These are phyloP conservation scores for Drosophila erecta DNA, from an alignment of 1,140 invertebrate species.

Conservation along the genomic window DNA sequence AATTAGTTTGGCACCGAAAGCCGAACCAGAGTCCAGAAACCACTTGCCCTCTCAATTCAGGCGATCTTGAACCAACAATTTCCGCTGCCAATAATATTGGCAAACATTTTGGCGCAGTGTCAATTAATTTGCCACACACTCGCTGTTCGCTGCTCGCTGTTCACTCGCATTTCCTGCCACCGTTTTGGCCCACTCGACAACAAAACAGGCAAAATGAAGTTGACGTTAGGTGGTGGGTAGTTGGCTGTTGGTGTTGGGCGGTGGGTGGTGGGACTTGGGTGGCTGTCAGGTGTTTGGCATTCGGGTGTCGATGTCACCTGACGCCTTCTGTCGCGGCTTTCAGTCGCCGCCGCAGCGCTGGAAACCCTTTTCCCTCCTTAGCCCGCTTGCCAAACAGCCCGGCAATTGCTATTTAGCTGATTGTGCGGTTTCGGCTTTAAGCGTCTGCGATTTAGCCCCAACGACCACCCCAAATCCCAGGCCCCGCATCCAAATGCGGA, in stretches of 20 bases:
- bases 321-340: slow-evolving; percentile 29
- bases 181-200: slow-evolving; percentile 43
- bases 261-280: not conserved
- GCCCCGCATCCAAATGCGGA: slow-evolving; percentile 22
- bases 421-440: slow-evolving; percentile 72
- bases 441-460: slow-evolving; percentile 28
- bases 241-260: too few relatives aligned
- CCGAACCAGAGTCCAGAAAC: slow-evolving; percentile 7
- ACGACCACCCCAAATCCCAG: not conserved
- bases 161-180: slow-evolving; percentile 23
- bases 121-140: slow-evolving; percentile 68
- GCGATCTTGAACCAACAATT: slow-evolving; percentile 58
- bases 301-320: slow-evolving; percentile 66
- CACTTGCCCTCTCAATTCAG: slow-evolving; percentile 30
- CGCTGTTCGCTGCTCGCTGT: not conserved
- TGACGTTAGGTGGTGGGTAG: slow-evolving; percentile 32
- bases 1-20: slow-evolving; percentile 30
- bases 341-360: slow-evolving; percentile 3
- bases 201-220: slow-evolving; percentile 69
- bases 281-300: slow-evolving; percentile 58
- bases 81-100: slow-evolving; percentile 64
- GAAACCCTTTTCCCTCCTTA: not conserved
- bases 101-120: slow-evolving; percentile 70
- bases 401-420: slow-evolving; percentile 73
- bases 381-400: slow-evolving; percentile 13